A percentile compares a stretch with the other conserved stretches of the same genome.
phyloP scores from a whole-genome alignment of 2,888 invertebrate species.

The Cybosia mesomella region DNA sequence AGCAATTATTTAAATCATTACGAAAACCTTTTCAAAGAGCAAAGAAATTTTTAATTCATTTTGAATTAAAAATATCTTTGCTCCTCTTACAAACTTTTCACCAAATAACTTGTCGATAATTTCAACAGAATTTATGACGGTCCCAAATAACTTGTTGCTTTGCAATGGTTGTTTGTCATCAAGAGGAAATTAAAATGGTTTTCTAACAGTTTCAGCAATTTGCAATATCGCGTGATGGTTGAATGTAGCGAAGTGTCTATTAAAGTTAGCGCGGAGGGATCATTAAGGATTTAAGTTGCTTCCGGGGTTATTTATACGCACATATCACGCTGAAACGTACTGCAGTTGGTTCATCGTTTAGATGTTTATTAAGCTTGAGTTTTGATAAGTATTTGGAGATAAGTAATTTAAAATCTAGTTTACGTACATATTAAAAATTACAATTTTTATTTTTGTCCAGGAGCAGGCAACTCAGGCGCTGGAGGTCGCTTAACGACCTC shows the following conservation, averaged over 20 bases:
- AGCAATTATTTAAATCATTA: too few species aligned
- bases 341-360: neutral
- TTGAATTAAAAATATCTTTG: too few species aligned
- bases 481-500: too few species aligned
- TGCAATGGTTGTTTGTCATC: constrained; percentile 30
- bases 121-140: constrained; percentile 29
- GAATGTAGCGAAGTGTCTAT: constrained; percentile 49
- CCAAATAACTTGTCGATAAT: constrained; percentile 22
- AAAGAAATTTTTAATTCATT: too few species aligned
- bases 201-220: constrained; percentile 41
- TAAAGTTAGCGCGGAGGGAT: constrained; percentile 48
- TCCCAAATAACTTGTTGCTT: constrained; percentile 45
- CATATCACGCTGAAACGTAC: neutral
- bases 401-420: too few species aligned
- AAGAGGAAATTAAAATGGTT: constrained; percentile 42
- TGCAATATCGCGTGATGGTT: constrained; percentile 45
- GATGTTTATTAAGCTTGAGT: constrained; percentile 29
- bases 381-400: neutral
- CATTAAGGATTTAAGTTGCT: constrained; percentile 53
- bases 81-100: neutral
- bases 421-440: too few species aligned
- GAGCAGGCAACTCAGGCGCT: too few species aligned
- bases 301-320: constrained; percentile 41
- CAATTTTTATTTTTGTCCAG: too few species aligned
- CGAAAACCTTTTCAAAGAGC: too few species aligned